Evolutionary conservation across 2,113 vertebrate species (phyloP).

Genomic region (Gasterosteus aculeatus): DNA sequence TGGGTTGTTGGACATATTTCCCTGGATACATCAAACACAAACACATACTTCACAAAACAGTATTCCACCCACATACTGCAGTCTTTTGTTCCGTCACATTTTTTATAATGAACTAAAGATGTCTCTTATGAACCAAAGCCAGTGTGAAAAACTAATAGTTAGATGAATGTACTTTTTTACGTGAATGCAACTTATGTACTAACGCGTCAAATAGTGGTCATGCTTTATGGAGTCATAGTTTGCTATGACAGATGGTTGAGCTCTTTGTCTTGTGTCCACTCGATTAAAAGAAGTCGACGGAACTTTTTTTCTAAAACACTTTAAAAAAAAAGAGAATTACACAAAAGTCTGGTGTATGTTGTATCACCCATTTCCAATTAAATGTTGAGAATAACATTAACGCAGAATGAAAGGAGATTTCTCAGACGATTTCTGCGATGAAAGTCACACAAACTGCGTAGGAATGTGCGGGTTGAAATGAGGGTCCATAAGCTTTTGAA

Average conservation of each 20-base stretch:
- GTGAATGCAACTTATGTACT: conserved; percentile 31
- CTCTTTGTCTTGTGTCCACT: background rate
- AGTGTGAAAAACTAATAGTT: conserved; percentile 45
- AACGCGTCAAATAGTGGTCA: background rate
- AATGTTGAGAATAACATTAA: too few species aligned
- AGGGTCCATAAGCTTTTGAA: background rate
- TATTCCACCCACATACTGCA: background rate
- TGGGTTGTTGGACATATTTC: conserved; percentile 26
- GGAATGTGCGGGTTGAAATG: background rate
- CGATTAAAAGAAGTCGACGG: background rate
- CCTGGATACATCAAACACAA: conserved; percentile 35
- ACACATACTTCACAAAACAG: background rate
- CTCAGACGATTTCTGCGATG: background rate
- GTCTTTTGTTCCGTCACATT: conserved; percentile 13
- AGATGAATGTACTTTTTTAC: conserved; percentile 69
- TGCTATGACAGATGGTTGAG: background rate
- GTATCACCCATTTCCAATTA: background rate
- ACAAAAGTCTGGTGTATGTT: background rate
- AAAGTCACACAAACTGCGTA: background rate
- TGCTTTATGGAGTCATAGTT: conserved; percentile 22
- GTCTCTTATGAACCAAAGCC: conserved; percentile 77
- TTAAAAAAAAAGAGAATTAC: background rate
- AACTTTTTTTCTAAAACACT: background rate
- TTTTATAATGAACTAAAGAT: conserved; percentile 60
- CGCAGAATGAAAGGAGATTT: background rate